Evolutionary conservation across 2,888 invertebrate genomes (phyloP), one percentile per base, ranked within the genome.

Genomic region (Gymnoscelis rufifasciata): DNA sequence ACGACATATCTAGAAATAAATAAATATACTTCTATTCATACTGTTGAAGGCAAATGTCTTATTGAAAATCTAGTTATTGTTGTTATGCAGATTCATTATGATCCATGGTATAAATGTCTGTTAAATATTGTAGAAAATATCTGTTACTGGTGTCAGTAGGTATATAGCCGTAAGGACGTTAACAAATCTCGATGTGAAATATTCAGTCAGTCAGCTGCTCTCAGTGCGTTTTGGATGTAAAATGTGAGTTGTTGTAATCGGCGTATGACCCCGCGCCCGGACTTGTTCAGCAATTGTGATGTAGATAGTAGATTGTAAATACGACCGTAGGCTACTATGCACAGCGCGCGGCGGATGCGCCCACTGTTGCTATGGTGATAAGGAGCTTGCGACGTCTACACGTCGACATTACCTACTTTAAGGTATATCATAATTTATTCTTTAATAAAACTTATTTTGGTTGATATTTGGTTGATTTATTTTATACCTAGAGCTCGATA

Each of bases 341-440:
- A 54, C 41, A 52, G 43, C 43, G 40, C 5, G 26, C 28, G 43
- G 47, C 48, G 44, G 42, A 42, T 26, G 13, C 24, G 24, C 43
- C 46, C 49, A 51, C 48, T 43, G 50, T 50, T 52, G 50, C 50
- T 44, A 37, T 48, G 47, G 43, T 51, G 29, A 57, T 40, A 61
- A 61, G 58, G 72, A 71, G 71, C 70, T 71, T 66, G 68, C 64
- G 62, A 64, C 56, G 38, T 49, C 12, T 56, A 56, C 15, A 40
- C 59, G 57, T 58, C 54, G 60, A 56, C 64, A 57, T 59, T 62
- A 64, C 59, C 59, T 46, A 58, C 51, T 60, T 48, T 66, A 63
- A 62, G 59, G 48, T 51, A 48, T 35, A 14, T 43, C 40, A 47
- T 52, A 35, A 50, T 46, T 51, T 43, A 45, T 52, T 54, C 47